Conservation (phyloP, 2,888 invertebrate species). For the Agriopis aurantiaria region DNA sequence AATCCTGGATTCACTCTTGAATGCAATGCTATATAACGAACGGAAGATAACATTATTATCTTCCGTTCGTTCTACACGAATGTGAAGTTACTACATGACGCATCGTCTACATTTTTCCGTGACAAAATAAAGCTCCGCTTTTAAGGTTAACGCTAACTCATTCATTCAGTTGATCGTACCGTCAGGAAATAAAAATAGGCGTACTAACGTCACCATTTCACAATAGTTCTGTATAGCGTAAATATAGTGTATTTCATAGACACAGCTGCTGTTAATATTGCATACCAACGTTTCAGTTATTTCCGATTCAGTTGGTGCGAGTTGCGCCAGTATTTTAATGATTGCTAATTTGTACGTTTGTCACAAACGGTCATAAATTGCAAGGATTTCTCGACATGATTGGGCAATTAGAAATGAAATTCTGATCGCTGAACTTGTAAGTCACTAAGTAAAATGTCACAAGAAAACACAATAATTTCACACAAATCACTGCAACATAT, state of each 20-base stretch:
- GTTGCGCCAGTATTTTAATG: constrained; percentile 12
- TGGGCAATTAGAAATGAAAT: constrained; percentile 6
- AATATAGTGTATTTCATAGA: constrained; percentile 30
- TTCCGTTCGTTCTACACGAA: not conserved
- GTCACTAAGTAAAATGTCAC: not conserved
- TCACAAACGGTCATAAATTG: constrained; percentile 5
- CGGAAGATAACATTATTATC: too few relatives aligned
- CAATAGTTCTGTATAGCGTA: constrained; percentile 25
- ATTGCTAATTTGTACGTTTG: constrained; percentile 27
- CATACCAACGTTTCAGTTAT: constrained; percentile 26
- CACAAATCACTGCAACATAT: not conserved
- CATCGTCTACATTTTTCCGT: constrained; percentile 22
- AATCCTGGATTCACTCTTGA: too few relatives aligned
- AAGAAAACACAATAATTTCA: not conserved
- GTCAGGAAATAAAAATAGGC: constrained; percentile 32
- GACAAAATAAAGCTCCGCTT: constrained; percentile 31
- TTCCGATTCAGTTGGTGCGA: constrained; percentile 12
- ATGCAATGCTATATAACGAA: not conserved
- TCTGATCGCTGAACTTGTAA: too few relatives aligned
- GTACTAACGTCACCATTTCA: constrained; percentile 32
- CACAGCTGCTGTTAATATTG: constrained; percentile 28
- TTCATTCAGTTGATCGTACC: constrained; percentile 31
- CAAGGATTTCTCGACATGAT: constrained; percentile 15
- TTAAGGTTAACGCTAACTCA: constrained; percentile 31
- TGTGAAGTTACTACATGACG: constrained; percentile 5